phyloP scores from a whole-genome alignment of 1,140 invertebrate genomes.

The Platyscapa corneri region DNA sequence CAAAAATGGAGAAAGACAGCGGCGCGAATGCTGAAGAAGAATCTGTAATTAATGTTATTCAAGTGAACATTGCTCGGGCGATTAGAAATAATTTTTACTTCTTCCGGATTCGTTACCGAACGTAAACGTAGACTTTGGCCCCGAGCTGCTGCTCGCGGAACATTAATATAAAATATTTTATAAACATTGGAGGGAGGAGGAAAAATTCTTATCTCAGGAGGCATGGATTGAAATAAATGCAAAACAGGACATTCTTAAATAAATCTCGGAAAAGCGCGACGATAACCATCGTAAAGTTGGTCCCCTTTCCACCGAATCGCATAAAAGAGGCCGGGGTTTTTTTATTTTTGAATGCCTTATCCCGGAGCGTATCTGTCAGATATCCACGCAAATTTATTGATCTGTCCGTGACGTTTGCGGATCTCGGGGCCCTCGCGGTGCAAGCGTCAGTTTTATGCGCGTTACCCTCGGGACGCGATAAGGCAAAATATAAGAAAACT shows the following conservation, averaged over 20 bases:
- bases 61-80: too few species aligned
- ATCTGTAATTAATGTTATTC: too few species aligned
- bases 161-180: neutral
- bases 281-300: constrained; percentile 53
- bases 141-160: too few species aligned
- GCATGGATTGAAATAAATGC: constrained; percentile 40
- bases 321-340: constrained; percentile 50
- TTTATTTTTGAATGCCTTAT: constrained; percentile 54
- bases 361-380: constrained; percentile 60
- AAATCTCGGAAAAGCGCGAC: constrained; percentile 41
- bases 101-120: too few species aligned
- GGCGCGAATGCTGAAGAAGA: too few species aligned
- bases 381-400: constrained; percentile 72
- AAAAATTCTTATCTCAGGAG: neutral
- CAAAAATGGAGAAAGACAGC: too few species aligned
- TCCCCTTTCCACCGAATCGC: constrained; percentile 40
- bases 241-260: constrained; percentile 29
- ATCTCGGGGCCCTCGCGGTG: constrained; percentile 42
- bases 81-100: too few species aligned
- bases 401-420: constrained; percentile 58
- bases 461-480: constrained; percentile 63
- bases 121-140: too few species aligned
- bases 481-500: constrained; percentile 63
- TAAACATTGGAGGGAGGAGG: neutral
- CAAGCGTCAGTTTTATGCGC: constrained; percentile 66